Evolutionary conservation across 2,113 vertebrate genomes (phyloP), one percentile per base, ranked within the genome.

Genomic region (Clarias batrachus): DNA sequence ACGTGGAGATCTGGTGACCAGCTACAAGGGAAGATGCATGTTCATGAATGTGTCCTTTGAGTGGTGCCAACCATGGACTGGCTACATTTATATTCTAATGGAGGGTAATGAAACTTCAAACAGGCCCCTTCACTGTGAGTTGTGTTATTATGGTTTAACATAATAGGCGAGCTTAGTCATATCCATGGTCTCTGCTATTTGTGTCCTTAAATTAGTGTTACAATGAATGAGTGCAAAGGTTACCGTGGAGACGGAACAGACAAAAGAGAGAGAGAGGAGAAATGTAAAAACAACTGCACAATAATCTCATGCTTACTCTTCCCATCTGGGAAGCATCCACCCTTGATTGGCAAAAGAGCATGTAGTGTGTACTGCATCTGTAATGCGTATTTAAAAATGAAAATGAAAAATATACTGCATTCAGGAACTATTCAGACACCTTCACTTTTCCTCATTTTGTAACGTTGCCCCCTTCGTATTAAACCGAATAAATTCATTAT

Each of bases 41-140:
- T 91, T 48, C 88, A 93, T 95, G 93, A 95, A 94, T 95, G 94
- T 93, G 92, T 92, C 92, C 93, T 94, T 95, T 95, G 94, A 95
- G 88, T 90, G 91, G 90, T 89, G 84, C 93, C 91, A 91, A 92
- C 92, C 91, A 88, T 90, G 91, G 91, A 92, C 91, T 92, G 91
- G 85, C 89, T 92, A 92, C 91, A 92, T 93, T 94, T 92, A 91
- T 93, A 92, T 92, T 91, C 91, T 93, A 95, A 94, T 90, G 91
- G 88, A 89, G 74, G 90, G 88, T 90, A 91, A 93, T 93, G 92
- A 88, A 87, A 94, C 92, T 92, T 95, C 92, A 95, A 94, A 95
- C 90, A 81, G 90, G 90, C 92, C 92, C 92, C 16, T 80, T 52
- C 92, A 93, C 71, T 78, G 86, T 81, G 73, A 86, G 87, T 83